Conservation (phyloP, 2,888 invertebrate species). For the Phaonia tiefii region DNA sequence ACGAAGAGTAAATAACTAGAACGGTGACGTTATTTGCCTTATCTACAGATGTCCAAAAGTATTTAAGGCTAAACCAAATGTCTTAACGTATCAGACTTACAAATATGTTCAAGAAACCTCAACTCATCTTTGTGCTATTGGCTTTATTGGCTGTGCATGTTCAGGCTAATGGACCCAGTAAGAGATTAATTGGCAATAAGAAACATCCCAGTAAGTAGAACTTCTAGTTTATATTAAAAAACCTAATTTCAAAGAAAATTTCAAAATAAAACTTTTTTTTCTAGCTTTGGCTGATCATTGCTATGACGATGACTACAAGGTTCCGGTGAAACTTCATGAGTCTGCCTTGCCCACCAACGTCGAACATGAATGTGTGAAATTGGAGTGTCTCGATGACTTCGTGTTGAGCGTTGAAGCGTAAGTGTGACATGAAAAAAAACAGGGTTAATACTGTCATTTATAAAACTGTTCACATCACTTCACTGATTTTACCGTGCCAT, state of each 20-base stretch:
- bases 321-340: conserved; percentile 43
- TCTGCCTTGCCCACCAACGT: background rate
- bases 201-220: conserved; percentile 28
- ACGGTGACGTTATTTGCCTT: too few species aligned
- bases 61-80: too few species aligned
- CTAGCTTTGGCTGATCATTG: conserved; percentile 69
- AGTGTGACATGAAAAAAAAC: background rate
- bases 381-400: background rate
- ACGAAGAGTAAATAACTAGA: too few species aligned
- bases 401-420: background rate
- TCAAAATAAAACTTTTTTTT: background rate
- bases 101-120: background rate
- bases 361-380: background rate
- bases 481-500: too few species aligned
- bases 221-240: too few species aligned
- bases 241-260: background rate
- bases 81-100: background rate
- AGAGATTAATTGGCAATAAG: background rate
- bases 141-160: background rate
- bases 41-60: too few species aligned
- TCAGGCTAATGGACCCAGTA: background rate
- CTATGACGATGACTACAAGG: conserved; percentile 70
- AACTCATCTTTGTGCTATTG: background rate
- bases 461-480: too few species aligned
- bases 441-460: too few species aligned